phyloP scores from a whole-genome alignment of 2,113 vertebrate species.

The Vimba vimba region DNA sequence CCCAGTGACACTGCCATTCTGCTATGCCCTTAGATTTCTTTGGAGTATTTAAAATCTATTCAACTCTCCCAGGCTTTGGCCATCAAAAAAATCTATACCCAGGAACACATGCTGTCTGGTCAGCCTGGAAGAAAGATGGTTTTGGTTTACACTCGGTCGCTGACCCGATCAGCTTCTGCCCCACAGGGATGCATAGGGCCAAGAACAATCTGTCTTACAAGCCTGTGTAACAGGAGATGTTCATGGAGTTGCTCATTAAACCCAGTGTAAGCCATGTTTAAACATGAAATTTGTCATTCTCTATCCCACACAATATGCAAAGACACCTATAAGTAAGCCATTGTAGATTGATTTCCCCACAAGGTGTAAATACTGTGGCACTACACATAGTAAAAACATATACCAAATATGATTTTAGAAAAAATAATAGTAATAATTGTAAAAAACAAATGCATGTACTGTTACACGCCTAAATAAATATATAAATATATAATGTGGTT shows the following conservation, averaged over 20 bases:
- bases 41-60: constrained; percentile 51
- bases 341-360: not conserved
- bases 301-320: not conserved
- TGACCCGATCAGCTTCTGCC: constrained; percentile 31
- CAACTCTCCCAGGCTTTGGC: constrained; percentile 28
- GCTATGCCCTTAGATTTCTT: constrained; percentile 35
- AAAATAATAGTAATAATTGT: too few relatives aligned
- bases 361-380: not conserved
- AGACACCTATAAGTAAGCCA: not conserved
- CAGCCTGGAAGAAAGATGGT: constrained; percentile 27
- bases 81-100: constrained; percentile 40
- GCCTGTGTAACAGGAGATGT: constrained; percentile 29
- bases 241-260: not conserved
- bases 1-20: not conserved
- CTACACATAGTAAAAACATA: not conserved
- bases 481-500: not conserved
- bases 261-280: not conserved
- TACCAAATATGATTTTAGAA: too few relatives aligned
- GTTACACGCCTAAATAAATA: too few relatives aligned
- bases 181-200: constrained; percentile 6
- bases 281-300: not conserved
- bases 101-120: constrained; percentile 6
- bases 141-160: constrained; percentile 38
- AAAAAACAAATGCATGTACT: too few relatives aligned
- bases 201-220: constrained; percentile 30